A percentile compares a stretch with the other conserved stretches of the same genome.
These are phyloP conservation scores for Taeniopygia guttata DNA, from an alignment of 2,797 vertebrate species.

Conservation along the genomic window DNA sequence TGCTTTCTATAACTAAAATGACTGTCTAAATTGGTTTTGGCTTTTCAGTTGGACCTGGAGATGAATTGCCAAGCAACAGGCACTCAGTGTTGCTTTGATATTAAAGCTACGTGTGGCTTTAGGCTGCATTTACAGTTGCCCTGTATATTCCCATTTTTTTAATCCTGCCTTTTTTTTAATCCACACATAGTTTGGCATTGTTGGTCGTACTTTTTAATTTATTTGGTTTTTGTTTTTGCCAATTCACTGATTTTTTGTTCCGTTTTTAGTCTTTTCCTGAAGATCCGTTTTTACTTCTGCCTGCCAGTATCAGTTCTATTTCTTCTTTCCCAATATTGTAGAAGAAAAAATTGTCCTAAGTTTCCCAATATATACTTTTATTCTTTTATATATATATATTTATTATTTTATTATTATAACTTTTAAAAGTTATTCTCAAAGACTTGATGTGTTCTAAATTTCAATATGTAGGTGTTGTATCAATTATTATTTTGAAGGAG, in stretches of 20 bases:
- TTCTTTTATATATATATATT: not conserved
- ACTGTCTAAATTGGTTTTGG: conserved; percentile 2
- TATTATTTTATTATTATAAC: no score
- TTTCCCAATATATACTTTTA: not conserved
- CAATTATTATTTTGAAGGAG: not conserved
- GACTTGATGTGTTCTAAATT: not conserved
- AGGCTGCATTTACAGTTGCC: not conserved
- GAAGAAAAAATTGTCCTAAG: not conserved
- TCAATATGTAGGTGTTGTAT: not conserved
- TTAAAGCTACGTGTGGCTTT: not conserved
- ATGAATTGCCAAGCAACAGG: conserved; percentile 43
- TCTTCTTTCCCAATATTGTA: not conserved
- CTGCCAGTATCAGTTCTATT: not conserved
- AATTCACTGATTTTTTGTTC: not conserved
- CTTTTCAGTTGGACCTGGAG: not conserved
- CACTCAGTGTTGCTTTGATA: not conserved
- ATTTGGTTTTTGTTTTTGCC: not conserved
- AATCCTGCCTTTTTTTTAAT: not conserved
- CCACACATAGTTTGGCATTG: not conserved
- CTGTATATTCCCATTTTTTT: not conserved
- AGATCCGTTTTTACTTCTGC: not conserved
- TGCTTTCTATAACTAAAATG: conserved; percentile 32
- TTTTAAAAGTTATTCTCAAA: not conserved
- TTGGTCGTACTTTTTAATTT: not conserved
- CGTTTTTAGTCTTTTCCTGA: not conserved